Evolutionary conservation across 2,113 vertebrate genomes (phyloP), one percentile per base, ranked within the genome.

Genomic region (Periophthalmodon schlosseri): DNA sequence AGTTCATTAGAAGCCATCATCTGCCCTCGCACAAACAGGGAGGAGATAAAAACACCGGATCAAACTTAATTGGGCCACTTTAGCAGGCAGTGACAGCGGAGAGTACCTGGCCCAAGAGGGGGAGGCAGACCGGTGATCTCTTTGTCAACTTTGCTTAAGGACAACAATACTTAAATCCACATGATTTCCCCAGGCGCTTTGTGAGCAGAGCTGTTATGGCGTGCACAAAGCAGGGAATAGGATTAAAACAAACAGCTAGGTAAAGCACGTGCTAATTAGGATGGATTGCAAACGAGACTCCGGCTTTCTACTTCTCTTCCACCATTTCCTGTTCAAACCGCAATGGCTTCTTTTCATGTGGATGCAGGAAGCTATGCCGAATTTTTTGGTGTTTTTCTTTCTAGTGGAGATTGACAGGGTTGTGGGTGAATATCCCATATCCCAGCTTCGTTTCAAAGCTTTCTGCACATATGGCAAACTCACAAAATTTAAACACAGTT

Each of bases 241-340:
- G 63, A 85, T 87, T 82, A 82, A 70, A 80, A 87, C 24, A 82
- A 80, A 85, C 78, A 85, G 64, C 58, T 61, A 80, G 71, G 73
- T 77, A 87, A 86, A 83, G 64, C 23, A 39, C 71, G 74, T 65
- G 8, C 77, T 88, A 91, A 92, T 93, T 89, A 91, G 84, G 75
- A 82, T 75, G 69, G 66, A 76, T 79, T 73, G 69, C 39, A 49
- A 47, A 20, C 70, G 52, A 5, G 67, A 24, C 34, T 73, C 69
- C 70, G 47, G 67, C 23, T 68, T 2, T 36, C 49, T 72, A 2
- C 66, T 23, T 20, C 24, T 39, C 36, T 64, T 10, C 57, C 23
- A 60, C 5, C 23, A 50, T 69, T 76, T 77, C 66, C 75, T 70
- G 44, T 70, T 39, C 70, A 65, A 71, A 79, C 57, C 57, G n/a